These are phyloP conservation scores for Polydrusus cervinus DNA, from an alignment of 2,888 invertebrate species.

Conservation along the genomic window DNA sequence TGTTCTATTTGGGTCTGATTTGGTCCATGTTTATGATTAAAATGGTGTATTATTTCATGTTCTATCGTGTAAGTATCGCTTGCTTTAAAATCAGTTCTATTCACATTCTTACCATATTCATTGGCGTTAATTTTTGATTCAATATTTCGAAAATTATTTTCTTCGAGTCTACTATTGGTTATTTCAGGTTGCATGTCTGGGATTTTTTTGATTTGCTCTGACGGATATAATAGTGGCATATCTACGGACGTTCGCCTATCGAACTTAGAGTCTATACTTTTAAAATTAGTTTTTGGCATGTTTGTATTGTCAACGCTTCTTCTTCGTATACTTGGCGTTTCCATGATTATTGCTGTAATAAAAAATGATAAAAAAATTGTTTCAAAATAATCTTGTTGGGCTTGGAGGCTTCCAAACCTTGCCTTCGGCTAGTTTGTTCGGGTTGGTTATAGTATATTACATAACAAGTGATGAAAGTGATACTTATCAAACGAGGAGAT, in stretches of 20 bases:
- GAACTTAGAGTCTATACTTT: background rate
- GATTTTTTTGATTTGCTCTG: background rate
- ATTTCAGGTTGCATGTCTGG: background rate
- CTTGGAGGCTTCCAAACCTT: too few species aligned
- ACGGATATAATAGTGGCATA: background rate
- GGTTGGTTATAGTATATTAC: too few species aligned
- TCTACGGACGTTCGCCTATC: conserved; percentile 10
- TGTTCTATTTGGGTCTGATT: background rate
- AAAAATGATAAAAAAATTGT: background rate
- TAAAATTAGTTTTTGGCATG: conserved; percentile 9
- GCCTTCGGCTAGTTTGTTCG: too few species aligned
- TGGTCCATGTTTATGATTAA: background rate
- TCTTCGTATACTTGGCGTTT: conserved; percentile 32
- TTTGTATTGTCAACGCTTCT: conserved; percentile 32
- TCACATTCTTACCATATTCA: too few species aligned
- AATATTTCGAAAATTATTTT: too few species aligned
- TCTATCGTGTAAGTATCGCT: too few species aligned
- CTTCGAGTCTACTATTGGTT: background rate
- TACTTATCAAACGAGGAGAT: too few species aligned
- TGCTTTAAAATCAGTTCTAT: too few species aligned
- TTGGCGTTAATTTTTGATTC: too few species aligned
- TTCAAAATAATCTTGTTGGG: too few species aligned
- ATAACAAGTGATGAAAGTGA: too few species aligned
- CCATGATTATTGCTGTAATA: conserved; percentile 43
- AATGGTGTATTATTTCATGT: too few species aligned